Base-by-base conservation (phyloP, 1,140 invertebrate genomes). In the Drosophila orosa region DNA sequence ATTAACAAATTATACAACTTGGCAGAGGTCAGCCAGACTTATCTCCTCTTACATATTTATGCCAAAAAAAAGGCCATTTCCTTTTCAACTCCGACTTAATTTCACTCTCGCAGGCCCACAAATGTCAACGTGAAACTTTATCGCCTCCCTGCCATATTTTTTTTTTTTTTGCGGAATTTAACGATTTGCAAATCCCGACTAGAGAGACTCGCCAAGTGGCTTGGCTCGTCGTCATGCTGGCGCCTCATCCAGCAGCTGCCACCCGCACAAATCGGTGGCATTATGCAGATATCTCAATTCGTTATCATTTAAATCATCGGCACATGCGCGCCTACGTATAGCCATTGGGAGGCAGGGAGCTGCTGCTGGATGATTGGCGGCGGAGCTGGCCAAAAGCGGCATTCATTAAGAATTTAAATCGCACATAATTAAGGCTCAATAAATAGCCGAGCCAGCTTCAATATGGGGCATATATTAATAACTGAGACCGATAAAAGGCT, bases 381-480 rank as follows among this genome's bases (percentile, higher is more conserved):
- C 60, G 55, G 55, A 60, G 33, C 35, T 56, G 61, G 74, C 73
- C 74, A 76, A 77, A 77, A 61, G 80, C 59, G 76, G 75, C 78
- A 81, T 89, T 89, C 84, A 89, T 89, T 89, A 89, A 89, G 84
- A 89, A 89, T 89, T 83, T 89, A 89, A 89, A 89, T 80, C 83
- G 76, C 73, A 80, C 80, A 89, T 87, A 87, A 87, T 87, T 89
- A 83, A 89, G 75, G 52, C 79, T 80, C 83, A 87, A 87, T 78
- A 87, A 89, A 87, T 83, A 63, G 79, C 83, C 50, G 37, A 61
- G 61, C 72, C 80, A 67, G 74, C 81, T 84, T 81, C 66, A 80
- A 82, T 86, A 82, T 86, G 82, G 82, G 83, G 62, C 83, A 77
- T 68, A 86, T 73, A 68, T 58, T 78, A 74, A 80, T 76, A 77